Evolutionary conservation across 2,113 vertebrate genomes (phyloP).

Genomic region (Trachemys scripta): DNA sequence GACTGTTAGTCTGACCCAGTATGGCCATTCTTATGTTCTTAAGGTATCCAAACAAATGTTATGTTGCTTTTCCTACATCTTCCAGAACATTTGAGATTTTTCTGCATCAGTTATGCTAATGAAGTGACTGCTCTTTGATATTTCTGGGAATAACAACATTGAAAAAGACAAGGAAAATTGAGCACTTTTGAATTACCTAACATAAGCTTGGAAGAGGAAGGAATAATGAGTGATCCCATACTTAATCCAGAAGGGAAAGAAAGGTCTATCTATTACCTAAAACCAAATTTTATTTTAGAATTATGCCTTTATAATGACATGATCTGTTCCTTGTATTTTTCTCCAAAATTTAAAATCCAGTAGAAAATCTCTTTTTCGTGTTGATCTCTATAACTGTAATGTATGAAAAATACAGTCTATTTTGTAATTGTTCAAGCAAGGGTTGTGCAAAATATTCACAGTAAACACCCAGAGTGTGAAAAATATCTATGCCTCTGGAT

Average conservation of each 20-base stretch:
- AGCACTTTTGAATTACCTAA: constrained; percentile 35
- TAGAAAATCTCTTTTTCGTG: neutral
- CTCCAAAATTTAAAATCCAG: neutral
- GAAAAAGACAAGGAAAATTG: constrained; percentile 48
- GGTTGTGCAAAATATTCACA: neutral
- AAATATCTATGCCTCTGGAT: neutral
- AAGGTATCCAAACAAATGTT: neutral
- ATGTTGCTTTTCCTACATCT: neutral
- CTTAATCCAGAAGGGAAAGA: constrained; percentile 45
- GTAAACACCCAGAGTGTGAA: neutral
- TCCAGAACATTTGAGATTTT: neutral
- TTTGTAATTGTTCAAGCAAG: neutral
- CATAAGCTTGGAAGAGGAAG: constrained; percentile 31
- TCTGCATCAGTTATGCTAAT: neutral
- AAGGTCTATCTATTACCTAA: neutral
- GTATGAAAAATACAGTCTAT: neutral
- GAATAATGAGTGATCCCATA: constrained; percentile 35
- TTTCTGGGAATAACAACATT: constrained; percentile 28
- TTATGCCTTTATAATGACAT: constrained; percentile 35
- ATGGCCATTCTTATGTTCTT: neutral
- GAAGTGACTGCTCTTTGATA: constrained; percentile 38
- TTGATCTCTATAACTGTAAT: neutral
- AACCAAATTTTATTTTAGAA: constrained; percentile 30
- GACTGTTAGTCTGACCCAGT: neutral
- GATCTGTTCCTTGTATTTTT: neutral